These are phyloP conservation scores for Papilio gigon DNA, from an alignment of 2,888 invertebrate species.

Conservation along the genomic window DNA sequence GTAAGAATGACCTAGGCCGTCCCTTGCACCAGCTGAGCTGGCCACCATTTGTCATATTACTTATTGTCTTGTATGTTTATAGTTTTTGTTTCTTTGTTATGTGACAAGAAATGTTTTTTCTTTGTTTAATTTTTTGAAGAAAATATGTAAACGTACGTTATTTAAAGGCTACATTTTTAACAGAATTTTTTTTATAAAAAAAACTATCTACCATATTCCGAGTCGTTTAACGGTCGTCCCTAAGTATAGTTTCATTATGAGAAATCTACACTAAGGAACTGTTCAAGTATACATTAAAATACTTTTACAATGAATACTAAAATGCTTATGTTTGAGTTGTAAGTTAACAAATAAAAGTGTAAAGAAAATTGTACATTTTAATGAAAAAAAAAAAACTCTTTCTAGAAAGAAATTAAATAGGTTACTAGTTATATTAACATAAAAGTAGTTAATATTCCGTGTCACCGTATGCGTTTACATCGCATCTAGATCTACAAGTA, in stretches of 20 bases:
- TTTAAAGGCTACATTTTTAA: too few species aligned
- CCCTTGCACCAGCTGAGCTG: too few species aligned
- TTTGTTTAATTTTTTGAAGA: constrained; percentile 1
- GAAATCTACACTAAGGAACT: not conserved
- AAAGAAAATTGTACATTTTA: not conserved
- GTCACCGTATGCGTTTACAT: constrained; percentile 3
- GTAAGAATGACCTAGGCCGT: too few species aligned
- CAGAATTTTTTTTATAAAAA: too few species aligned
- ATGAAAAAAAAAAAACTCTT: not conserved
- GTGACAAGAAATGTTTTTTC: too few species aligned
- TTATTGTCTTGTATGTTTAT: too few species aligned
- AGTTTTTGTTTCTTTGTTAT: too few species aligned
- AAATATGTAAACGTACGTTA: too few species aligned
- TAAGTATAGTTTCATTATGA: not conserved
- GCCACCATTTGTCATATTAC: too few species aligned
- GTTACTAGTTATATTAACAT: not conserved
- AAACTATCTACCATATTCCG: not conserved
- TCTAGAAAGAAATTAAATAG: not conserved
- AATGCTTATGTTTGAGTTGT: too few species aligned
- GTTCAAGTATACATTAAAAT: not conserved
- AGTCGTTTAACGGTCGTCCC: not conserved
- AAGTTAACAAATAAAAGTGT: not conserved
- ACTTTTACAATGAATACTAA: too few species aligned
- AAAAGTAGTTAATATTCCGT: not conserved
- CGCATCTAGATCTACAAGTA: not conserved